Base-by-base conservation (phyloP, 2,797 vertebrate genomes). In the Myotis findleyi region DNA sequence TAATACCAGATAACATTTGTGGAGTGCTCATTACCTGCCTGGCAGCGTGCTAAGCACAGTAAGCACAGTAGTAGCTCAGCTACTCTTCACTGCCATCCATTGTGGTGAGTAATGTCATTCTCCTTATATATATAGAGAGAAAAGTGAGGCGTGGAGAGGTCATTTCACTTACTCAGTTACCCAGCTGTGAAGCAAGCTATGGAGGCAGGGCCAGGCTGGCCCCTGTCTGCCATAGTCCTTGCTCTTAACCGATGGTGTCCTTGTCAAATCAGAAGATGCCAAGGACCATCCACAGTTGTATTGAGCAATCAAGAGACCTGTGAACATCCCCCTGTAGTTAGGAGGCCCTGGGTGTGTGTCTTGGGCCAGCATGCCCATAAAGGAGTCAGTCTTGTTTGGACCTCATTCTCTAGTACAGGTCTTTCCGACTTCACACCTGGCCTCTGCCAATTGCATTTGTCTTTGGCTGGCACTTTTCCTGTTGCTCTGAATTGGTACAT, bases 381-480 rank as follows among this genome's bases (percentile, higher is more conserved):
- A 73, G 8, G 6, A 27, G 38, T 73, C 16, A 18, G 27, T 86
- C 36, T 12, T 41, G 0, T 64, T 55, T 81, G 73, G 33, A 79
- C 1, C 30, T 75, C 33, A 16, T 77, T 93, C 25, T 79, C 30
- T 59, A 79, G 57, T 17, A 68, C 6, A 41, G n/a, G 36, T 69
- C 69, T 83, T 90, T 27, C 62, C 79, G 36, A 85, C 11, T 68
- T 79, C 7, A 64, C 16, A 33, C 33, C 14, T 44, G 44, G 25
- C 6, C 17, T 55, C n/a, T 51, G 41, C 80, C 30, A 27, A 3
- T 73, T 53, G 8, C 57, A 71, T 68, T 75, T 68, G 38, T 62
- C 20, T 68, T 92, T 93, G 36, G 68, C 91, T 93, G 27, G 62
- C 57, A 73, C 38, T 92, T 92, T 97, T 86, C 33, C 14, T 47